phyloP scores from a whole-genome alignment of 2,797 vertebrate species.

The Intellagama lesueurii region DNA sequence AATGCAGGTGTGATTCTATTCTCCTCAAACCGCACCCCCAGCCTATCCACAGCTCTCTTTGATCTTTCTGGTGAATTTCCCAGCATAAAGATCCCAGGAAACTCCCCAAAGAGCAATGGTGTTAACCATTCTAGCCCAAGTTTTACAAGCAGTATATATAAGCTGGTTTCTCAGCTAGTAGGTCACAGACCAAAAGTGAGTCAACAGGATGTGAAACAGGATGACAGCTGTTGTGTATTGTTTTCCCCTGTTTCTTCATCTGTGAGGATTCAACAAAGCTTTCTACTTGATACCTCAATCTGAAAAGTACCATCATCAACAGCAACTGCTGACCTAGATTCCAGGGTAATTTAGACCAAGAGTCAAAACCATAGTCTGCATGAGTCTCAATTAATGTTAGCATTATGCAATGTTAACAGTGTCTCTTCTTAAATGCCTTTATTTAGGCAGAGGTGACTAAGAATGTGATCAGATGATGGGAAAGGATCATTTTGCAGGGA shows the following conservation, averaged over 20 bases:
- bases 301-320: neutral
- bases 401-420: too few species aligned
- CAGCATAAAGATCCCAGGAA: conserved; percentile 19
- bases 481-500: too few species aligned
- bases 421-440: neutral
- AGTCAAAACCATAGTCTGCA: neutral
- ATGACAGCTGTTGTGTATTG: neutral
- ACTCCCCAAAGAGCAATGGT: conserved; percentile 19
- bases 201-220: conserved; percentile 30
- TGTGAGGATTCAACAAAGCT: neutral
- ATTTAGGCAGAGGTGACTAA: neutral
- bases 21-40: neutral
- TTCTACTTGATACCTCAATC: neutral
- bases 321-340: neutral
- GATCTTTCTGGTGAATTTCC: conserved; percentile 32
- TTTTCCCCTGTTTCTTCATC: neutral
- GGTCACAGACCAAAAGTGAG: conserved; percentile 28
- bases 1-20: conserved; percentile 39
- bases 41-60: conserved; percentile 13
- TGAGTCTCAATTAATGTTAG: neutral
- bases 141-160: conserved; percentile 56
- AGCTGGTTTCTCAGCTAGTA: conserved; percentile 55
- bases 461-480: too few species aligned
- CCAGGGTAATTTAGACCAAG: neutral
- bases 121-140: conserved; percentile 15